Base-by-base conservation (phyloP, 2,888 invertebrate species). In the Amblyjoppa proteus region DNA sequence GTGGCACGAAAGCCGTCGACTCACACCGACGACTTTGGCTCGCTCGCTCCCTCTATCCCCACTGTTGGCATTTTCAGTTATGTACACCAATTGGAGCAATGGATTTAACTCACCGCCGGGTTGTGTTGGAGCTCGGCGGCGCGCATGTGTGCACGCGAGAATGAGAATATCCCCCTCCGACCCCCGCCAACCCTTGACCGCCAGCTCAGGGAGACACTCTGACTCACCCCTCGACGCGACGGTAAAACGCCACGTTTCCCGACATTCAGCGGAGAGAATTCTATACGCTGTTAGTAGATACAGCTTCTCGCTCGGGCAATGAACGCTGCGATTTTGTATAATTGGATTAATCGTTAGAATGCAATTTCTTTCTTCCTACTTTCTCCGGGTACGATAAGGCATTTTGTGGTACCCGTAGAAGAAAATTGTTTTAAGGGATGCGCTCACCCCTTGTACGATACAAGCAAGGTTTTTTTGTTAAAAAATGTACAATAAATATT, bases 1-100 rank as follows among this genome's bases (percentile, higher is more conserved):
- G 86, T 77, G 83, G 88, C 85, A 88, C 87, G 87, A 87, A 89
- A 89, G 75, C 76, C 68, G 74, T 58, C 53, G 34, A 38, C 74
- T 76, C 80, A 71, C 84, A 38, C 66, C 41, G 28, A 51, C 64
- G 45, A 7, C 13, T 51, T 5, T 7, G n/a, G n/a, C 31, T n/a
- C 53, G n/a, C n/a, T n/a, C 49, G 49, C 70, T 49, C 70, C 51
- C 31, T 28, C 70, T 51, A n/a, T 74, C 73, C 77, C 53, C 68
- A 69, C 73, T 16, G 16, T n/a, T 34, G 20, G 38, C 11, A 20
- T 68, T 28, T 38, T 51, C 68, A 20, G n/a, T 20, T 20, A 28
- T 16, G 25, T 68, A 81, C 74, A 49, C 81, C 80, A 84, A 84
- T 84, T 80, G 79, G 76, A 41, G 20, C 66, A 58, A 25, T 58